Percentiles rank a stretch among this genome's conserved stretches.
Conservation (phyloP, 2,888 invertebrate genomes). For the Standfussiana lucernea region DNA sequence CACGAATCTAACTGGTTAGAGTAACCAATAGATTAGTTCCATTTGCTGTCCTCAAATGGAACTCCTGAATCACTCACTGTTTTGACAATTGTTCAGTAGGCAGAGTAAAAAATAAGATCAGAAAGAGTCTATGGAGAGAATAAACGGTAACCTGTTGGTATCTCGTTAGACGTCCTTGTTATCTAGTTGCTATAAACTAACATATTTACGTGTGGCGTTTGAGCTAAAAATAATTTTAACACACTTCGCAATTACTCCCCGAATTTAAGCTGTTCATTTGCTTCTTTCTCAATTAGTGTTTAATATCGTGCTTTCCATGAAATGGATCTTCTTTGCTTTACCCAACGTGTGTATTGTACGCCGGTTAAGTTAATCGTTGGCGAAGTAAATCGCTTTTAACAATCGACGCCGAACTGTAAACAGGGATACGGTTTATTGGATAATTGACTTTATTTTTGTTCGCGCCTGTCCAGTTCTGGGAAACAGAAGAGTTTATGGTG, state of each 20-base stretch:
- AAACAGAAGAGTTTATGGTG: constrained; percentile 14
- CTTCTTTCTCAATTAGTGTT: not conserved
- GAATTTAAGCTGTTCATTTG: not conserved
- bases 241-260: not conserved
- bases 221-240: not conserved
- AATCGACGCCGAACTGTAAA: constrained; percentile 64
- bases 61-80: not conserved
- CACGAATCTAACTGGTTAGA: not conserved
- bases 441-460: constrained; percentile 63
- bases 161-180: not conserved
- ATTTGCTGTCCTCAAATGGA: not conserved
- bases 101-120: not conserved
- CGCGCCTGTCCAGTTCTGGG: constrained; percentile 45
- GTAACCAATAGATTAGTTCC: not conserved
- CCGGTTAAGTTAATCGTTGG: constrained; percentile 63
- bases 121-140: not conserved
- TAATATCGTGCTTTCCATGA: not conserved
- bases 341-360: constrained; percentile 26
- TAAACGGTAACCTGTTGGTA: constrained; percentile 1
- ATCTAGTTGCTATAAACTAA: not conserved
- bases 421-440: constrained; percentile 65
- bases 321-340: constrained; percentile 36
- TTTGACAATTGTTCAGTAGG: not conserved
- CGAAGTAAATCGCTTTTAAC: constrained; percentile 61
- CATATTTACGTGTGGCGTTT: not conserved